These are phyloP conservation scores for Polyommatus iphigenia DNA, from an alignment of 2,888 invertebrate species.

Conservation along the genomic window DNA sequence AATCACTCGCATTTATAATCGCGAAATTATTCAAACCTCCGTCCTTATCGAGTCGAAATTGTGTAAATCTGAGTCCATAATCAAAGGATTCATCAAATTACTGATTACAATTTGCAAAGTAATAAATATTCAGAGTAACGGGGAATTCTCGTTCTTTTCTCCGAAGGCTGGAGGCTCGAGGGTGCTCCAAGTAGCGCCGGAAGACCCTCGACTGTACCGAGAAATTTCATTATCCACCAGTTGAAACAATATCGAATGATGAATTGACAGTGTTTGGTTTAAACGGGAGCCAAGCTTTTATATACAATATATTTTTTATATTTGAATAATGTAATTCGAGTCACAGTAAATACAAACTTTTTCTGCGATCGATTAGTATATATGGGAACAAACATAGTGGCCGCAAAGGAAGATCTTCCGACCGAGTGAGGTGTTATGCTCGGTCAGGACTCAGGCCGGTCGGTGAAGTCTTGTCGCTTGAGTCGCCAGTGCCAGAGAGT, in stretches of 20 bases:
- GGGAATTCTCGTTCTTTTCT: background rate
- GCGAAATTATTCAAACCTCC: constrained; percentile 7
- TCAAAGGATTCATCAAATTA: constrained; percentile 15
- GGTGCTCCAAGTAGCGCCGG: background rate
- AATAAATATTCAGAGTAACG: constrained; percentile 8
- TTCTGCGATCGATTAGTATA: too few relatives aligned
- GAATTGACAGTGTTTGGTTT: background rate
- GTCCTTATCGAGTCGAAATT: constrained; percentile 9
- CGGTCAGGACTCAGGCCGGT: too few relatives aligned
- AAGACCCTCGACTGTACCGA: background rate
- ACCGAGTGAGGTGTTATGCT: too few relatives aligned
- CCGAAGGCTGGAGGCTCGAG: background rate
- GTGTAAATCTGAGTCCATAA: constrained; percentile 13
- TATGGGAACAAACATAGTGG: too few relatives aligned
- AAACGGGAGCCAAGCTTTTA: background rate
- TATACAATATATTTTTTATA: too few relatives aligned
- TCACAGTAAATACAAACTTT: too few relatives aligned
- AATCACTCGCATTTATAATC: constrained; percentile 15
- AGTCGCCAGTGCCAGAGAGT: too few relatives aligned
- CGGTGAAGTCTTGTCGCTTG: too few relatives aligned
- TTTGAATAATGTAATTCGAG: too few relatives aligned
- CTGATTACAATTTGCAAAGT: constrained; percentile 15
- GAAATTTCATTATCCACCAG: background rate
- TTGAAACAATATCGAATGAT: background rate
- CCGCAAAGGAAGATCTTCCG: too few relatives aligned